Conservation (phyloP, 2,888 invertebrate genomes). For the Chironomus riparius region DNA sequence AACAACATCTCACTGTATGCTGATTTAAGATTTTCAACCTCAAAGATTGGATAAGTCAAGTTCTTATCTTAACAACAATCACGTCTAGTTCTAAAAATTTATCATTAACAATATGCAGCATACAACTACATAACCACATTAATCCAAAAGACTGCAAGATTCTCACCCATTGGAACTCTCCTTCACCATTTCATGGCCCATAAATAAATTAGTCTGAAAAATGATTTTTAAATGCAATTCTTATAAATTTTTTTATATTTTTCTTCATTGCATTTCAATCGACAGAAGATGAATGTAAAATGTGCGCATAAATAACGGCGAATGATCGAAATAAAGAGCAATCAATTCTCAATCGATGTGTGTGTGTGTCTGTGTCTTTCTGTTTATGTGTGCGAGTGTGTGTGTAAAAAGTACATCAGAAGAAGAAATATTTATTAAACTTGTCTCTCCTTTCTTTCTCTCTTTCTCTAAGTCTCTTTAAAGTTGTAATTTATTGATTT, state of each 20-base stretch:
- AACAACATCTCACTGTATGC: no score
- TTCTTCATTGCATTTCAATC: not conserved
- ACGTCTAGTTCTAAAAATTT: no score
- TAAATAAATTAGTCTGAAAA: slow-evolving; percentile 23
- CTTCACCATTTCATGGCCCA: not conserved
- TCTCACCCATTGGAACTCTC: not conserved
- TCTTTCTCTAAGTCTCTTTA: slow-evolving; percentile 23
- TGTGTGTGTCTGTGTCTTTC: not conserved
- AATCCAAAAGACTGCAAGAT: not conserved
- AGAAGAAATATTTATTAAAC: slow-evolving; percentile 20
- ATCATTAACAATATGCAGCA: no score
- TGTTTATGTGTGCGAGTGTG: not conserved
- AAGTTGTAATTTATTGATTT: slow-evolving; percentile 27
- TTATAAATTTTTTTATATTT: not conserved
- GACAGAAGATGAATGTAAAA: slow-evolving; percentile 9
- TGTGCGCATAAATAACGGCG: slow-evolving; percentile 25
- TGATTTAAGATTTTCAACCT: no score
- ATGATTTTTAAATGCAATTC: slow-evolving; percentile 20
- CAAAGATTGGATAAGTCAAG: no score
- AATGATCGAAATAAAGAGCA: not conserved
- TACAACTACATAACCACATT: not conserved
- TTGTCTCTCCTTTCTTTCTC: slow-evolving; percentile 14
- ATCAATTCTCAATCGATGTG: slow-evolving; percentile 8
- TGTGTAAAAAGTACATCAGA: not conserved
- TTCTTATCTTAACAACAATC: no score